These are phyloP conservation scores for Barnardius zonarius DNA, from an alignment of 2,113 vertebrate genomes.

Conservation along the genomic window DNA sequence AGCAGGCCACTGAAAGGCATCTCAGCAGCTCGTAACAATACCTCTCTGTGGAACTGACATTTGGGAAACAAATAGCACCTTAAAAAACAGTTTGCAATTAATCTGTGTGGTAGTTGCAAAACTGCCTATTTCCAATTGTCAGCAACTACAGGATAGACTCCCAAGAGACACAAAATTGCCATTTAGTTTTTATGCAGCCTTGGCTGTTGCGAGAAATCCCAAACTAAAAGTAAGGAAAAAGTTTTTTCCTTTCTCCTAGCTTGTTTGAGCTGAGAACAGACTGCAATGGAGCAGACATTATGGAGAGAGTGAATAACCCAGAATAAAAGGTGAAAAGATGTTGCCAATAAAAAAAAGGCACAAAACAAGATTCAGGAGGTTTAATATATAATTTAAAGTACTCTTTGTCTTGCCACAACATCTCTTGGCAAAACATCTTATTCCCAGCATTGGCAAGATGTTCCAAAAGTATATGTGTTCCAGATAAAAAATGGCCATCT, in stretches of 20 bases:
- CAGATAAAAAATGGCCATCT: background rate
- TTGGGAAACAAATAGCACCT: background rate
- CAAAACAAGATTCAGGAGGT: background rate
- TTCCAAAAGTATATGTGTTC: background rate
- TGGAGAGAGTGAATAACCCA: background rate
- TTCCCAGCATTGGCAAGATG: background rate
- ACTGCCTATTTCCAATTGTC: background rate
- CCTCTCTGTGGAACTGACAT: conserved; percentile 19
- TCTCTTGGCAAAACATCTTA: background rate
- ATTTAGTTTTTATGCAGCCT: background rate
- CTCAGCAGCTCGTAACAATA: background rate
- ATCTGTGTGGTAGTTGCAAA: background rate
- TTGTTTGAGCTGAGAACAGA: background rate
- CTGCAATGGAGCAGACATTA: background rate
- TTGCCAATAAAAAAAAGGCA: background rate
- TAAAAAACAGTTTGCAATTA: background rate
- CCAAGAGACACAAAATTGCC: background rate
- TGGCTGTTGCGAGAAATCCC: background rate
- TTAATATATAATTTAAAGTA: background rate
- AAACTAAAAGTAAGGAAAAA: background rate
- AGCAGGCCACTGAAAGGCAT: background rate
- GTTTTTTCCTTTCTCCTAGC: background rate
- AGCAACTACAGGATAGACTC: background rate
- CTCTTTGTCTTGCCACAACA: background rate
- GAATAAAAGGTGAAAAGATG: background rate